A percentile compares a stretch with the other conserved stretches of the same genome.
These are phyloP conservation scores for Cichladusa arquata DNA, from an alignment of 2,113 vertebrate species.

Conservation along the genomic window DNA sequence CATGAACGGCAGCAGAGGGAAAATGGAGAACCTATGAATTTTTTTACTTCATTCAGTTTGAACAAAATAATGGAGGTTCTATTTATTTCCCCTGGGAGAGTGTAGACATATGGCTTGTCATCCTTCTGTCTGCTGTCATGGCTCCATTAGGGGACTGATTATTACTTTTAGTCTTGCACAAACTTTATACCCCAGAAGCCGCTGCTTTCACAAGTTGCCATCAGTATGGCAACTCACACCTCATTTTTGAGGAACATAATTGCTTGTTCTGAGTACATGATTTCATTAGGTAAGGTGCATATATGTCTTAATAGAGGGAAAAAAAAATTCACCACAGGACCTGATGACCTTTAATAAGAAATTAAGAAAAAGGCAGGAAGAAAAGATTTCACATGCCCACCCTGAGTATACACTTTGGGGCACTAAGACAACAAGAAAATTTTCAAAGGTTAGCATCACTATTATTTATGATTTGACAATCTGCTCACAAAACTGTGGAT, in stretches of 20 bases:
- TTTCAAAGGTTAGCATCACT: neutral
- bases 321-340: neutral
- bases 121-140: neutral
- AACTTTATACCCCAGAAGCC: neutral
- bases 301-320: neutral
- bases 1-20: neutral
- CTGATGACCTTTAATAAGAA: neutral
- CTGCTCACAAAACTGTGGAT: neutral
- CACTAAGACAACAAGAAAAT: neutral
- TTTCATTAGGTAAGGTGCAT: neutral
- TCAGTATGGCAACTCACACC: neutral
- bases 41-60: neutral
- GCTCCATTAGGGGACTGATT: neutral
- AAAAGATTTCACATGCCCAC: neutral
- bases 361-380: neutral
- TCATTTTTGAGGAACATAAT: neutral
- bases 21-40: neutral
- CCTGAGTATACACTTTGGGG: neutral
- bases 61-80: neutral
- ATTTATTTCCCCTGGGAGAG: neutral
- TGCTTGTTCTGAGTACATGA: neutral
- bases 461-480: neutral
- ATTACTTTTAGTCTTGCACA: neutral
- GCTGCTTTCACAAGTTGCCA: neutral
- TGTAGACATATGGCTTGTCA: neutral